Conservation (phyloP, 2,113 vertebrate genomes). For the Hyla sarda region DNA sequence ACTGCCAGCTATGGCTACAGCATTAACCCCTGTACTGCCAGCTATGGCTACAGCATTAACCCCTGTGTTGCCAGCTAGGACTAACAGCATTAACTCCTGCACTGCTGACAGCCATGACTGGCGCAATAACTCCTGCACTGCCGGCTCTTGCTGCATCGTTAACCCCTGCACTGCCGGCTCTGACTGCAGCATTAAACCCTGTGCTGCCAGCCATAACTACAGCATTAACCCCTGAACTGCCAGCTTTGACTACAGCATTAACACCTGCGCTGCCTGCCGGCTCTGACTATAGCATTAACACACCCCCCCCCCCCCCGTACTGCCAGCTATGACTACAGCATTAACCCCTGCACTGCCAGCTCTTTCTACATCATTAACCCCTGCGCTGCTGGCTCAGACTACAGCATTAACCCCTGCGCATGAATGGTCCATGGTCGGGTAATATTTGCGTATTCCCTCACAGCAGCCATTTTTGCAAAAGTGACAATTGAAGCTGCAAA, state of each 20-base stretch:
- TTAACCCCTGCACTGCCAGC: conserved; percentile 10
- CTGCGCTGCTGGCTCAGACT: too few species aligned
- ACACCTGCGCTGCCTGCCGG: background rate
- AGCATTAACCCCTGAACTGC: too few species aligned
- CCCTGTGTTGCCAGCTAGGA: too few species aligned
- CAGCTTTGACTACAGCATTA: background rate
- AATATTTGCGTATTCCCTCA: background rate
- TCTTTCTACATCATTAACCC: background rate
- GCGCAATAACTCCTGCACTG: background rate
- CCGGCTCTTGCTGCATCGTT: background rate
- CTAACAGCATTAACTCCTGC: too few species aligned
- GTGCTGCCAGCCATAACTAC: background rate
- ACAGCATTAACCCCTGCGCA: background rate
- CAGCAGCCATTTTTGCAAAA: background rate
- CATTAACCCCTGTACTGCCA: too few species aligned
- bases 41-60: too few species aligned
- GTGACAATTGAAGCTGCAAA: background rate
- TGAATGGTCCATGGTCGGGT: too few species aligned
- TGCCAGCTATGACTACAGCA: background rate
- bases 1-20: too few species aligned
- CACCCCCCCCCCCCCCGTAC: background rate
- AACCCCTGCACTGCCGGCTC: background rate
- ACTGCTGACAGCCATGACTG: too few species aligned
- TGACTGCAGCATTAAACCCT: background rate
- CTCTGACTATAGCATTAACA: background rate